Percentiles rank a stretch among this genome's conserved stretches.
These are phyloP conservation scores for Drosophila ficusphila DNA, from an alignment of 1,140 invertebrate species.

Conservation along the genomic window DNA sequence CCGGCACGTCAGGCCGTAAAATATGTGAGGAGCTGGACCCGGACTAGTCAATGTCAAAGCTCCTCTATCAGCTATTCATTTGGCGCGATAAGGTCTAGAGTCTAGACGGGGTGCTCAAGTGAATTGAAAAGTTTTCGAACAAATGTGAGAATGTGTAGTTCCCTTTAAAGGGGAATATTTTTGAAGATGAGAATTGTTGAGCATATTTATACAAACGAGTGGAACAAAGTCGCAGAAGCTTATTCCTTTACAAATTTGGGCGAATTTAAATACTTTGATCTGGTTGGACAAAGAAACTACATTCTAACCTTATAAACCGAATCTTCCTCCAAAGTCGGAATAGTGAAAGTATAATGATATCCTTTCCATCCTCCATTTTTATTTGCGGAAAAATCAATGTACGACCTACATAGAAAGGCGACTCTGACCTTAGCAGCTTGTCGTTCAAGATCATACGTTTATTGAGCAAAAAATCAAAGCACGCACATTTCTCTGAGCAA, in stretches of 20 bases:
- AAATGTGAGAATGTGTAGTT: background rate
- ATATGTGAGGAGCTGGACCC: slow-evolving; percentile 26
- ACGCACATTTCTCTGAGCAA: slow-evolving; percentile 34
- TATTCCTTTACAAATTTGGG: too few species aligned
- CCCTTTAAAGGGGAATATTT: background rate
- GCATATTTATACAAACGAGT: background rate
- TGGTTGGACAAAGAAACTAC: too few species aligned
- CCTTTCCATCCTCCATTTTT: background rate
- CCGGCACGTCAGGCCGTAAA: background rate
- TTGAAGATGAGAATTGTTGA: background rate
- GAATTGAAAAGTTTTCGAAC: slow-evolving; percentile 15
- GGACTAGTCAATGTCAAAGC: slow-evolving; percentile 47
- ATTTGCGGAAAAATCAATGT: slow-evolving; percentile 64
- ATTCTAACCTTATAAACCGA: too few species aligned
- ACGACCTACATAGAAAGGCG: slow-evolving; percentile 38
- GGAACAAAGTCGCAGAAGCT: too few species aligned
- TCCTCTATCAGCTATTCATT: slow-evolving; percentile 32
- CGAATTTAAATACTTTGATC: too few species aligned
- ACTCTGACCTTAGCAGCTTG: slow-evolving; percentile 66
- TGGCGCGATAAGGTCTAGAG: slow-evolving; percentile 37
- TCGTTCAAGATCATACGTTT: slow-evolving; percentile 64
- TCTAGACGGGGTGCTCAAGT: slow-evolving; percentile 19
- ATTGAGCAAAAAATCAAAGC: slow-evolving; percentile 26
- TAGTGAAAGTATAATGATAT: too few species aligned
- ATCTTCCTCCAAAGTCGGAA: too few species aligned